Evolutionary conservation across 2,113 vertebrate genomes (phyloP), one percentile per base, ranked within the genome.

Genomic region (Microcebus ravelobensis): DNA sequence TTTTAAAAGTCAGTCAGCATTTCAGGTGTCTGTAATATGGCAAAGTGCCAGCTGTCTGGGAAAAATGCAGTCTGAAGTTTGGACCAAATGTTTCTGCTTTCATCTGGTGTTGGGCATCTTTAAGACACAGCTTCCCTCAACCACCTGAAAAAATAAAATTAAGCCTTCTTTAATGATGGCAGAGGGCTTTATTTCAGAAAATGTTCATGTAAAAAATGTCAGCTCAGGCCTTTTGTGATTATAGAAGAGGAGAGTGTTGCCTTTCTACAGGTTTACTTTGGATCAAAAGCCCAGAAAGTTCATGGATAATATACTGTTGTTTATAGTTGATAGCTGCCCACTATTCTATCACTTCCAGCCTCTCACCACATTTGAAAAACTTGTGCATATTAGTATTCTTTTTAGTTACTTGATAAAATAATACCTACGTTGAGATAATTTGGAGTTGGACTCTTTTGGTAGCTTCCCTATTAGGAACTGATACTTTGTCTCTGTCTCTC

Each of bases 1-100:
- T 90, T 93, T 63, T 87, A 50, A 67, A 85, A 93, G 42, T 89
- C 92, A 95, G 68, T 87, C 87, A 61, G 52, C 55, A 86, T 63
- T 77, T 90, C 67, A 29, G 50, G 57, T 85, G 31, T 80, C 63
- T 91, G 29, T 52, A 57, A 11, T 36, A 29, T 68, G 74, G 68
- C 85, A 89, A 42, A 68, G 29, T 61, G 57, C 59, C 91, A 71
- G 27, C 25, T 36, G 3, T 73, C 63, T 57, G 45, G 55, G 11
- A 20, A 21, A 57, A 36, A 29, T n/a, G 17, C 36, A 90, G 71
- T 87, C 77, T 18, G 13, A 23, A 76, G 85, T 77, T 74, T 68
- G 21, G 55, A 67, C 6, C 20, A n/a, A 87, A 87, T 59, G 10
- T 81, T 65, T 86, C 70, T 89, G n/a, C 36, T 92, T 96, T 89